A percentile compares a stretch with the other conserved stretches of the same genome.
Conservation (phyloP, 2,113 vertebrate species). For the Hemichromis elongatus region DNA sequence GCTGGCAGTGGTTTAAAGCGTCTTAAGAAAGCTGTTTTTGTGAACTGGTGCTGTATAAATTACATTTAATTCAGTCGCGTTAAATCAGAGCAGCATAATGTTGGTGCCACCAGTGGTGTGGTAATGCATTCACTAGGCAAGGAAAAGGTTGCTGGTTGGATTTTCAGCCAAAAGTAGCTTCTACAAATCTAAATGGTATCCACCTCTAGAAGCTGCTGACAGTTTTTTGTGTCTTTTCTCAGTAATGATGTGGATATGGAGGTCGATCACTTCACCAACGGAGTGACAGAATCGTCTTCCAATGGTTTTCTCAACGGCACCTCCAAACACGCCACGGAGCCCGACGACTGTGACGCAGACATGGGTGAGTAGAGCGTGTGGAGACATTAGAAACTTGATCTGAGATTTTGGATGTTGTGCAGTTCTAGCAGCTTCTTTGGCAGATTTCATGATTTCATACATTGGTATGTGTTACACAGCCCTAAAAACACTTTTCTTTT, state of each 20-base stretch:
- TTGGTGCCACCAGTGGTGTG: not conserved
- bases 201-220: not conserved
- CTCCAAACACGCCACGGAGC: slow-evolving; percentile 88
- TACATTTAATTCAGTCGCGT: not conserved
- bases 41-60: not conserved
- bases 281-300: slow-evolving; percentile 91
- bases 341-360: slow-evolving; percentile 94
- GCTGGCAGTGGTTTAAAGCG: not conserved
- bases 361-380: slow-evolving; percentile 81
- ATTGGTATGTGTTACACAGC: not conserved
- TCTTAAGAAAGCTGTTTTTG: not conserved
- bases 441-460: not conserved
- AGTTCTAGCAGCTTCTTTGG: not conserved
- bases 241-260: slow-evolving; percentile 98
- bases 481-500: not conserved
- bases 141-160: not conserved
- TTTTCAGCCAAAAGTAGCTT: not conserved
- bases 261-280: slow-evolving; percentile 96
- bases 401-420: not conserved
- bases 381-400: fast-evolving
- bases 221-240: not conserved
- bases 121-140: not conserved
- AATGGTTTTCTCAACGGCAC: slow-evolving; percentile 98
- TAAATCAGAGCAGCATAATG: not conserved
- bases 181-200: not conserved